Percentiles rank a stretch among this genome's conserved stretches.
These are phyloP conservation scores for Molothrus ater DNA, from an alignment of 2,797 vertebrate genomes.

Conservation along the genomic window DNA sequence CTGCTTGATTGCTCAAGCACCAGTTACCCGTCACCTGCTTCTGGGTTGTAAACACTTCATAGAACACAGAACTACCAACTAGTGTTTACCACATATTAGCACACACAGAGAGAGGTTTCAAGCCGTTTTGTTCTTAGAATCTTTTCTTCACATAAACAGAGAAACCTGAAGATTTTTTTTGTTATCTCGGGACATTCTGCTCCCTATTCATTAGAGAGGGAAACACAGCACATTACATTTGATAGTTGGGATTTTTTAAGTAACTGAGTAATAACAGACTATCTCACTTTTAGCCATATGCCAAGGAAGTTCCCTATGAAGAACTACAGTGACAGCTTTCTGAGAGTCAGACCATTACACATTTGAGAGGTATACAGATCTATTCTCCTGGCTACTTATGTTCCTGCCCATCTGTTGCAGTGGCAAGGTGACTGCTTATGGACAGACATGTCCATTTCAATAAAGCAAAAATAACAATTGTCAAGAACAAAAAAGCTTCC, in stretches of 20 bases:
- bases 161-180: neutral
- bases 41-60: neutral
- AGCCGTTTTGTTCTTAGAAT: neutral
- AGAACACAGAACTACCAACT: neutral
- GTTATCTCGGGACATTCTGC: neutral
- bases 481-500: neutral
- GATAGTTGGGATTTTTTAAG: neutral
- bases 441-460: constrained; percentile 1
- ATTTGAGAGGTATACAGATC: neutral
- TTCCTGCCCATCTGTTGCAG: constrained; percentile 43
- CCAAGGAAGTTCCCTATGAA: constrained; percentile 33
- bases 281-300: neutral
- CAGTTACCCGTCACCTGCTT: neutral
- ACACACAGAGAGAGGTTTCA: neutral
- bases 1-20: neutral
- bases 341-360: neutral
- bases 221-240: neutral
- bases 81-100: neutral
- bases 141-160: neutral
- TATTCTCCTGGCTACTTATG: constrained; percentile 18
- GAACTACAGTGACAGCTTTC: neutral
- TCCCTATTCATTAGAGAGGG: neutral
- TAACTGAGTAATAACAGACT: neutral
- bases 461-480: constrained; percentile 33
- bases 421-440: constrained; percentile 16